Evolutionary conservation across 2,113 vertebrate genomes (phyloP).

Genomic region (Apteryx owenii): DNA sequence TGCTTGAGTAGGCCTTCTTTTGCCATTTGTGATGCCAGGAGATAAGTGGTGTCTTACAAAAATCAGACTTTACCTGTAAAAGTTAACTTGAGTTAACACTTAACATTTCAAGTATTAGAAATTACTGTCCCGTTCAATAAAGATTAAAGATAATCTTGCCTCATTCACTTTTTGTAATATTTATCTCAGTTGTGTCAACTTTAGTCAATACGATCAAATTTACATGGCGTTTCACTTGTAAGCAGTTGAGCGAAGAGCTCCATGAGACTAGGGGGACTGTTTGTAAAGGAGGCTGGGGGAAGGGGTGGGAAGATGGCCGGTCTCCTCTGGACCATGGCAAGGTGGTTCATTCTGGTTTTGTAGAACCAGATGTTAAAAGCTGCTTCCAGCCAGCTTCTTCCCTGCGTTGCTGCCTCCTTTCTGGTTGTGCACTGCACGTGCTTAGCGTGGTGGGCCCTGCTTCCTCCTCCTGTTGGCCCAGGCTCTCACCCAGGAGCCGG

Average conservation of each 20-base stretch:
- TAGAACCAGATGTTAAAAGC: not conserved
- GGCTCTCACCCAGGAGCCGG: not conserved
- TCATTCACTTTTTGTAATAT: not conserved
- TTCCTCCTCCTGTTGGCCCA: not conserved
- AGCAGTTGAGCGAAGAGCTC: not conserved
- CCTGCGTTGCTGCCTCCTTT: not conserved
- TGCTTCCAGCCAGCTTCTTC: not conserved
- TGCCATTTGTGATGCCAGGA: not conserved
- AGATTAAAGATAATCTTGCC: not conserved
- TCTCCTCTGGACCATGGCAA: not conserved
- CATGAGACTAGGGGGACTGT: not conserved
- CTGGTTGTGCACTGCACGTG: not conserved
- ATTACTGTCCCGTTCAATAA: not conserved
- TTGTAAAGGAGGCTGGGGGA: not conserved
- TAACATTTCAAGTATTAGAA: not conserved
- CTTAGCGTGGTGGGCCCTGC: not conserved
- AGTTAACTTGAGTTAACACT: fast-evolving
- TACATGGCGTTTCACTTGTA: not conserved
- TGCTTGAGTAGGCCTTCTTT: not conserved
- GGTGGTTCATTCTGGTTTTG: not conserved
- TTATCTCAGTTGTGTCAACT: not conserved
- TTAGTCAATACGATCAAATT: not conserved
- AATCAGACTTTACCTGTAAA: not conserved
- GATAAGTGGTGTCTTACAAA: not conserved
- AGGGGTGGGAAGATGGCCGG: not conserved